These are phyloP conservation scores for Melanocharis versteri DNA, from an alignment of 2,113 vertebrate genomes.

Conservation along the genomic window DNA sequence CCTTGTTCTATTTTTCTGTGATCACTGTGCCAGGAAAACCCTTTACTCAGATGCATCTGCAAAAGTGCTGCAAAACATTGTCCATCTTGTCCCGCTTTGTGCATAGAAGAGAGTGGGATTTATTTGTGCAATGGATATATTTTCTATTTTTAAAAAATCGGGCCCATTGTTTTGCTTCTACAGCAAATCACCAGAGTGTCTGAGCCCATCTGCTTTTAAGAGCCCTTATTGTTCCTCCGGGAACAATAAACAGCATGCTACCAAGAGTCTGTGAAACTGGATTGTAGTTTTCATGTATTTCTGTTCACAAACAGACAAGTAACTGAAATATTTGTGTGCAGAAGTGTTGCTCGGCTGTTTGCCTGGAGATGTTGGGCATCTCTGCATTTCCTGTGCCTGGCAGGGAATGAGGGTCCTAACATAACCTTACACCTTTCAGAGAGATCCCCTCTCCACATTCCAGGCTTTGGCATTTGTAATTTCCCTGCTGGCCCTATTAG, in stretches of 20 bases:
- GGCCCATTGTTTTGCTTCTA: conserved; percentile 21
- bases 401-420: neutral
- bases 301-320: neutral
- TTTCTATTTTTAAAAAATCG: conserved; percentile 47
- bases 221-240: conserved; percentile 19
- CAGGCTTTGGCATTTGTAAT: neutral
- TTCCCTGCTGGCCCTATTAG: neutral
- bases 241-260: conserved; percentile 44
- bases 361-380: neutral
- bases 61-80: neutral
- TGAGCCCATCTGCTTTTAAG: conserved; percentile 52
- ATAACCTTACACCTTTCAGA: neutral
- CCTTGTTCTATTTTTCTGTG: neutral
- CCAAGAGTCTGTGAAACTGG: neutral
- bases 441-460: neutral
- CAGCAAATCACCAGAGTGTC: neutral
- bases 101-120: neutral
- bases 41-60: neutral
- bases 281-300: conserved; percentile 1
- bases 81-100: neutral
- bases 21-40: neutral
- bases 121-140: neutral
- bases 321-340: neutral
- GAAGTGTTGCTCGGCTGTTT: rapidly evolving
- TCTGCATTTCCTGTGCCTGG: neutral